Evolutionary conservation across 2,797 vertebrate species (phyloP).

Genomic region (Coregonus suidteri): DNA sequence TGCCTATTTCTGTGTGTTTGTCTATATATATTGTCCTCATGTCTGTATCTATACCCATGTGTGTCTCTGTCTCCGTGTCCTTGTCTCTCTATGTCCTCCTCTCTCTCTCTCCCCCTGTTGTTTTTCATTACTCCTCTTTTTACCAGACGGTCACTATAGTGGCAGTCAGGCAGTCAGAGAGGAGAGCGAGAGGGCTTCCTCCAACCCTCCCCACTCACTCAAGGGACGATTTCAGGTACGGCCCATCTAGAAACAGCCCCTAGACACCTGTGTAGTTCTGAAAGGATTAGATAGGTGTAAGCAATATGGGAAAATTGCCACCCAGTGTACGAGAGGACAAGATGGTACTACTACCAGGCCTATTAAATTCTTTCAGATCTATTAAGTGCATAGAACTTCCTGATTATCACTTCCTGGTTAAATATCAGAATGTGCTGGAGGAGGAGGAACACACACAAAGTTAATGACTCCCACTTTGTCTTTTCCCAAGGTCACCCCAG

Average conservation of each 20-base stretch:
- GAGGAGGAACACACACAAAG: neutral
- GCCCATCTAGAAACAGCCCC: neutral
- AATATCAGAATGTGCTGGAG: neutral
- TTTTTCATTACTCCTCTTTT: slow-evolving; percentile 56
- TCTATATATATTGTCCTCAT: slow-evolving; percentile 12
- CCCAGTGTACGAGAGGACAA: neutral
- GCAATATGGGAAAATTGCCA: neutral
- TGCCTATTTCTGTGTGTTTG: slow-evolving; percentile 24
- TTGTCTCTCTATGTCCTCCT: slow-evolving; percentile 47
- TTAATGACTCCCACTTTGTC: slow-evolving; percentile 8
- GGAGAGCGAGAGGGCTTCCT: slow-evolving; percentile 49
- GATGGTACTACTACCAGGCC: neutral
- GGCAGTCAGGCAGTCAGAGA: slow-evolving; percentile 60
- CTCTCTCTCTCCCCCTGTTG: slow-evolving; percentile 44
- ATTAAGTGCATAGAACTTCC: no score
- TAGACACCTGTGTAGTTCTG: neutral
- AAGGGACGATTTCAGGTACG: slow-evolving; percentile 78
- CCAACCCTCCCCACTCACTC: slow-evolving; percentile 57
- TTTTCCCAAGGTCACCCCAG: slow-evolving; percentile 73
- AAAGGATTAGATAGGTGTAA: neutral
- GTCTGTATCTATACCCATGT: slow-evolving; percentile 26
- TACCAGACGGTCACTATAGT: slow-evolving; percentile 67
- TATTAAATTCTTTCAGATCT: neutral
- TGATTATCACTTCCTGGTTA: slow-evolving; percentile 1
- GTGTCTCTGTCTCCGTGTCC: slow-evolving; percentile 43